Evolutionary conservation across 2,797 vertebrate species (phyloP).

Genomic region (Chelonia mydas): DNA sequence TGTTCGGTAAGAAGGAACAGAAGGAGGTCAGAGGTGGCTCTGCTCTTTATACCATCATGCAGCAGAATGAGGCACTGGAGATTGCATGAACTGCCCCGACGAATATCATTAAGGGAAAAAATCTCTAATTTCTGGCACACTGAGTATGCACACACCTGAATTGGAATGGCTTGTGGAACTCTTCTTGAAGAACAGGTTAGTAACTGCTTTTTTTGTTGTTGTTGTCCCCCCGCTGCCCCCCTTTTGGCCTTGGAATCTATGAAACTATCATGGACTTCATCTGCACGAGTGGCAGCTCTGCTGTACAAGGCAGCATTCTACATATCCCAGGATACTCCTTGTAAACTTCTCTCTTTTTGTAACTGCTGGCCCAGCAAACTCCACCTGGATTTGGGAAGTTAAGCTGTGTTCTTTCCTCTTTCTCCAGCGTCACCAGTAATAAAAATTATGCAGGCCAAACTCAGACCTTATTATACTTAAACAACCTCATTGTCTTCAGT

Average conservation of each 20-base stretch:
- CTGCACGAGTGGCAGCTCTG: neutral
- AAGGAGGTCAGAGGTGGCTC: no score
- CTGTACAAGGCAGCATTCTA: neutral
- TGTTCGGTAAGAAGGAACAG: no score
- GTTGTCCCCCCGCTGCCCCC: no score
- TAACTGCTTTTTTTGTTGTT: neutral
- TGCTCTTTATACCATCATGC: no score
- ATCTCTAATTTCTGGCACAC: neutral
- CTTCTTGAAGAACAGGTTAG: neutral
- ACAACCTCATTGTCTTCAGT: neutral
- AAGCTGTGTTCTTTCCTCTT: neutral
- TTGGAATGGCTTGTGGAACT: neutral
- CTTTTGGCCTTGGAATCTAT: neutral
- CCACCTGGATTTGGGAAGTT: neutral
- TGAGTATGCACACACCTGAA: neutral
- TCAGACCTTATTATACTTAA: neutral
- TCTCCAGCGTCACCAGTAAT: neutral
- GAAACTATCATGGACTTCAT: neutral
- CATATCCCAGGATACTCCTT: neutral
- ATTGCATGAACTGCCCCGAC: no score
- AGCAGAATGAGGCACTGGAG: neutral
- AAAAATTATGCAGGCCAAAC: fast-evolving
- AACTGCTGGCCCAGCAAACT: neutral
- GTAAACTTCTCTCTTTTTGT: neutral
- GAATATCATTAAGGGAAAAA: neutral